Evolutionary conservation across 2,888 invertebrate genomes (phyloP).

Genomic region (Spilarctia lutea): DNA sequence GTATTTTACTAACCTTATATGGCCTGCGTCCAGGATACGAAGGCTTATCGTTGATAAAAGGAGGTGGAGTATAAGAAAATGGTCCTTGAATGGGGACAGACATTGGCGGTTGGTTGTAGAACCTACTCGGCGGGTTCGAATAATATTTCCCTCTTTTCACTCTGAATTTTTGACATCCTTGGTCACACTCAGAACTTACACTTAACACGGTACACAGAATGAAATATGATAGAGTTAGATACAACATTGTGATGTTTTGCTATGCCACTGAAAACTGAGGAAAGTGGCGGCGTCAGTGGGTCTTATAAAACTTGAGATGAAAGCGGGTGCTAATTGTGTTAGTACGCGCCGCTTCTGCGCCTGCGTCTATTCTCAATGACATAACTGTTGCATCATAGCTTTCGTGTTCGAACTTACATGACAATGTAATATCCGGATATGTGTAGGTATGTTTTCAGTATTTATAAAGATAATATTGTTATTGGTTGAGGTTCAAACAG

Average conservation of each 20-base stretch:
- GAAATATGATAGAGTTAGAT: slow-evolving; percentile 40
- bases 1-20: slow-evolving; percentile 73
- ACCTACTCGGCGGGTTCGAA: slow-evolving; percentile 64
- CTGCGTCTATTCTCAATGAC: slow-evolving; percentile 29
- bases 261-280: slow-evolving; percentile 69
- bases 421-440: slow-evolving; percentile 33
- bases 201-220: slow-evolving; percentile 51
- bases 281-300: slow-evolving; percentile 56
- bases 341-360: slow-evolving; percentile 56
- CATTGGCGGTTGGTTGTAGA: slow-evolving; percentile 69
- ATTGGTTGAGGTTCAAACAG: neutral
- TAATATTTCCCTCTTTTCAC: slow-evolving; percentile 75
- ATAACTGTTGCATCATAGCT: slow-evolving; percentile 57
- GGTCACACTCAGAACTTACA: slow-evolving; percentile 60
- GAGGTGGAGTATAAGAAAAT: slow-evolving; percentile 75
- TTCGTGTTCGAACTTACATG: slow-evolving; percentile 43
- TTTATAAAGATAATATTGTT: slow-evolving; percentile 16
- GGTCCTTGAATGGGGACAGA: slow-evolving; percentile 59
- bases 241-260: slow-evolving; percentile 34
- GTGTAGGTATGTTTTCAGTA: slow-evolving; percentile 27
- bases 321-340: slow-evolving; percentile 78
- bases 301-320: slow-evolving; percentile 79
- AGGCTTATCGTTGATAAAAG: slow-evolving; percentile 57
- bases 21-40: slow-evolving; percentile 55
- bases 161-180: slow-evolving; percentile 57